A percentile compares a stretch with the other conserved stretches of the same genome.
Conservation (phyloP, 2,888 invertebrate species). For the Aromia moschata region DNA sequence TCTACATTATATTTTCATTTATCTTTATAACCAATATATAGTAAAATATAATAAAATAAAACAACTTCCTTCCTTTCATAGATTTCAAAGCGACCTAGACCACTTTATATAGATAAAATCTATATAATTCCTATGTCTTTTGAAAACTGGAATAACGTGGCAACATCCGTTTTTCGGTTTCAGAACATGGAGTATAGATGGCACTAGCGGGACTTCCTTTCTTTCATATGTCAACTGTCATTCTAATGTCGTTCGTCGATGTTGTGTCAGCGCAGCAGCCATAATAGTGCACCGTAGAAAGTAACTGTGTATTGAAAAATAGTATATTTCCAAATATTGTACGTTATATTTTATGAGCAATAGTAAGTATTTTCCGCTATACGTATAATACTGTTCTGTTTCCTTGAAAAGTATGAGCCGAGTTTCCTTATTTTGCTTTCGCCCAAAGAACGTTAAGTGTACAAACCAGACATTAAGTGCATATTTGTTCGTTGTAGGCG, state of each 20-base stretch:
- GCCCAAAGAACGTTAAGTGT: conserved; percentile 12
- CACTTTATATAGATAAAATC: no score
- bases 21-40: no score
- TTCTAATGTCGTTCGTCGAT: no score
- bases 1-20: no score
- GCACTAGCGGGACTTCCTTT: neutral
- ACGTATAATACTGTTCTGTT: neutral
- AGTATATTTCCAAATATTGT: conserved; percentile 1
- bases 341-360: conserved; percentile 12
- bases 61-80: no score
- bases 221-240: conserved; percentile 15
- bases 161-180: no score
- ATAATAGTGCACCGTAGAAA: conserved; percentile 24
- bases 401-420: neutral
- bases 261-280: conserved; percentile 21
- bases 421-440: conserved; percentile 2
- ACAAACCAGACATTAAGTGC: neutral
- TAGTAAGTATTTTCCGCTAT: conserved; percentile 5
- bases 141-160: no score
- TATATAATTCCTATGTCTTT: no score
- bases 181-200: neutral
- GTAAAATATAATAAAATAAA: no score
- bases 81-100: no score
- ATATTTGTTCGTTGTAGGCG: conserved; percentile 16
- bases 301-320: conserved; percentile 21